Evolutionary conservation across 2,797 vertebrate genomes (phyloP).

Genomic region (Myotis pilosus): DNA sequence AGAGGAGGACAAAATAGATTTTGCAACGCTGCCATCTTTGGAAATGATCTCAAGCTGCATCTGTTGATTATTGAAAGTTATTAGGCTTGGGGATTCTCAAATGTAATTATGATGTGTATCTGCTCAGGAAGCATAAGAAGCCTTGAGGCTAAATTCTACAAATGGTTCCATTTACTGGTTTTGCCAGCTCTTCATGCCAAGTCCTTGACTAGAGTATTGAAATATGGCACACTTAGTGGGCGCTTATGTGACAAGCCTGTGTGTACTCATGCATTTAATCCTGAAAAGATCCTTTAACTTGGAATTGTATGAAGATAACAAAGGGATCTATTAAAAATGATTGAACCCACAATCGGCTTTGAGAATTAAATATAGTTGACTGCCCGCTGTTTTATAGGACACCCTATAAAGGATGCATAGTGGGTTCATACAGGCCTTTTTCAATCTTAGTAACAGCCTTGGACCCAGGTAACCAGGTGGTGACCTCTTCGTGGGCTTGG

Average conservation of each 20-base stretch:
- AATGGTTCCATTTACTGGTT: background rate
- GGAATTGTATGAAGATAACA: background rate
- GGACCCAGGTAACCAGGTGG: background rate
- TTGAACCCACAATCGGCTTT: background rate
- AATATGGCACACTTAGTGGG: background rate
- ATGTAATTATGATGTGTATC: background rate
- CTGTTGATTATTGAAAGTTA: constrained; percentile 38
- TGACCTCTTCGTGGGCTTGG: background rate
- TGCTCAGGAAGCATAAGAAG: background rate
- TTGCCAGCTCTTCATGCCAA: background rate
- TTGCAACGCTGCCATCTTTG: background rate
- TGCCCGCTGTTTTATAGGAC: background rate
- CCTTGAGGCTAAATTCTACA: background rate
- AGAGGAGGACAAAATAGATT: background rate
- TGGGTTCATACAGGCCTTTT: background rate
- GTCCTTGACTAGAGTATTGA: background rate
- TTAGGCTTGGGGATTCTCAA: background rate
- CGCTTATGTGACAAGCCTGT: background rate
- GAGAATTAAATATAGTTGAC: background rate
- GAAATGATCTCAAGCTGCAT: background rate
- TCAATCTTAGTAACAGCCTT: background rate
- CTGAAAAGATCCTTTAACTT: background rate
- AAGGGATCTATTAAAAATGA: background rate
- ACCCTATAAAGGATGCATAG: background rate
- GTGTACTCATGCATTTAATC: background rate